Percentiles rank a stretch among this genome's conserved stretches.
phyloP scores from a whole-genome alignment of 2,113 vertebrate genomes.

The Lycaon pictus region DNA sequence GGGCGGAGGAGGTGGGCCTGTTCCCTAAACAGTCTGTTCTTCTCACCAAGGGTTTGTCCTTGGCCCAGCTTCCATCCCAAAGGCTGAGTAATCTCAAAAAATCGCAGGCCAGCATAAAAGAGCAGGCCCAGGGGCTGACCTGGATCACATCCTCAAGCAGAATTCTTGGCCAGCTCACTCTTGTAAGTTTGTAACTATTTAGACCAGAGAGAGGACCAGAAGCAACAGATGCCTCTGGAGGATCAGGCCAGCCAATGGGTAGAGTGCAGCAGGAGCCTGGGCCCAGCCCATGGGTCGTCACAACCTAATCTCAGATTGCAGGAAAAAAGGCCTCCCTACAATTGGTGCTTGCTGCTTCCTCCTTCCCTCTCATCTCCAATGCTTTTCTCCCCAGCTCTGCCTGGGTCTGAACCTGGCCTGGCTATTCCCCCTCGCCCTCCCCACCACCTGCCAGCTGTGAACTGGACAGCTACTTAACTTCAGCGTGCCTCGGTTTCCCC shows the following conservation, averaged over 20 bases:
- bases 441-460: neutral
- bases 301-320: neutral
- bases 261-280: neutral
- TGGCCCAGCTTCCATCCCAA: constrained; percentile 39
- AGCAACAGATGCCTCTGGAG: neutral
- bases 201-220: neutral
- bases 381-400: neutral
- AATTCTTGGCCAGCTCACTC: rapidly evolving
- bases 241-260: neutral
- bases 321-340: neutral
- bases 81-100: constrained; percentile 62
- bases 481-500: neutral
- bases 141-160: rapidly evolving
- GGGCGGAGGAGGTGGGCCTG: neutral
- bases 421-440: neutral
- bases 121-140: neutral
- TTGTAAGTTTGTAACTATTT: neutral
- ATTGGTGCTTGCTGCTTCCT: neutral
- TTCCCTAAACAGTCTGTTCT: neutral
- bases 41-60: neutral
- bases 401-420: neutral
- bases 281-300: neutral
- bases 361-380: neutral
- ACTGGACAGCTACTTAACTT: neutral
- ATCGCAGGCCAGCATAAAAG: neutral